Evolutionary conservation across 2,113 vertebrate genomes (phyloP), one percentile per base, ranked within the genome.

Genomic region (Ceratotherium simum): DNA sequence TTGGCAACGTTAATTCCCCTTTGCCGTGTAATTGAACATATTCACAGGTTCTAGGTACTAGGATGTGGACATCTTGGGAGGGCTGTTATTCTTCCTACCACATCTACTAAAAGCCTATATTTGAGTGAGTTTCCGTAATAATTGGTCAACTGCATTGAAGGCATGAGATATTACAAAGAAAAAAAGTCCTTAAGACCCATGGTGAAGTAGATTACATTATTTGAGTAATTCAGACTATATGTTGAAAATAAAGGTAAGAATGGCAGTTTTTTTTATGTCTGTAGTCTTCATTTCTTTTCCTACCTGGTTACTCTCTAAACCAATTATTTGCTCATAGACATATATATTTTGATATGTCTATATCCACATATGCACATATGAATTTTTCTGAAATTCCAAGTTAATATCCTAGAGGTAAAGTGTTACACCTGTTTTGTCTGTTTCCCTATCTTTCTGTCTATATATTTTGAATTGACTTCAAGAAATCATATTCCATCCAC

Each of bases 61-160:
- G 81, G 31, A 33, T 48, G 7, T 11, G 21, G 46, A 46, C 23
- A 8, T 23, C 33, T 72, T 39, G 58, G 25, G 25, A 60, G 42
- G 27, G 18, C 36, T 82, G 0, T 33, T 36, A 36, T 25, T 67
- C 46, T 14, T 33, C 36, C 54, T 56, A 13, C 39, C 23, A 42
- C 8, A 29, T 39, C n/a, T 58, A 64, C 36, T n/a, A 14, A 51
- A 91, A 85, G 4, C 20, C 25, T 81, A 3, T 62, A 14, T 62
- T 85, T 89, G 48, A 90, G 18, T 94, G 67, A 60, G 6, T 94
- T 90, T 94, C 67, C 13, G 2, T 90, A 39, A 23, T 76, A 67
- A 18, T 10, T 56, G 60, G 12, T 72, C 27, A 16, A 12, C 76
- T 70, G 1, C 2, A 14, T 23, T n/a, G 2, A 78, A 73, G 62